phyloP scores from a whole-genome alignment of 2,888 invertebrate genomes.

The Conchocele bisecta region DNA sequence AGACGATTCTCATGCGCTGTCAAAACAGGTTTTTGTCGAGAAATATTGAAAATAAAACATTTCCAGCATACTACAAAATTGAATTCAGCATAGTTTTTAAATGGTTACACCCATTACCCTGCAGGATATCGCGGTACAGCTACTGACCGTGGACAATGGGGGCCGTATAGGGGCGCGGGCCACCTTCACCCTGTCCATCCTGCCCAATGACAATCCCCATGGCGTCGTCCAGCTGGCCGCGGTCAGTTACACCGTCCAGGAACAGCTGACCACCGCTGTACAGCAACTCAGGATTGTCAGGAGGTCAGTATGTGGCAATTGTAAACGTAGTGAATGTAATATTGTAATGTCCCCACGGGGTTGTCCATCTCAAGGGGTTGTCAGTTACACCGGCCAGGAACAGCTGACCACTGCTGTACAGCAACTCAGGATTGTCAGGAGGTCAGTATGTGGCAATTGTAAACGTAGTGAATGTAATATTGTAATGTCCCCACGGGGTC shows the following conservation, averaged over 20 bases:
- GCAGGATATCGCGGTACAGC: conserved; percentile 73
- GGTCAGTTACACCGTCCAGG: conserved; percentile 61
- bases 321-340: too few species aligned
- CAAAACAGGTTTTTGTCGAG: too few species aligned
- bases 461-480: too few species aligned
- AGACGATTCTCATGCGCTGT: too few species aligned
- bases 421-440: conserved; percentile 66
- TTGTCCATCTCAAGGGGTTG: conserved; percentile 68
- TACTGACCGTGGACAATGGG: conserved; percentile 71
- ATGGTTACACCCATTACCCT: too few species aligned
- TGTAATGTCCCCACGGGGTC: conserved; percentile 79
- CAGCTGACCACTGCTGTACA: conserved; percentile 62
- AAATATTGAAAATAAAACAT: too few species aligned
- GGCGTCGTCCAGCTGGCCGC: conserved; percentile 74
- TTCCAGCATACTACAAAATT: too few species aligned
- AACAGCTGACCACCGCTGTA: conserved; percentile 57
- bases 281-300: conserved; percentile 71
- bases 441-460: too few species aligned
- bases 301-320: too few species aligned
- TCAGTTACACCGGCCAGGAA: conserved; percentile 66
- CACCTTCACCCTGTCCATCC: conserved; percentile 71
- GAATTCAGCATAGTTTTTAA: too few species aligned
- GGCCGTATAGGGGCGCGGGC: conserved; percentile 61
- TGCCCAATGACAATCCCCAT: conserved; percentile 80
- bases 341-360: conserved; percentile 80